A percentile compares a stretch with the other conserved stretches of the same genome.
Conservation (phyloP, 2,113 vertebrate genomes). For the Taxidea taxus region DNA sequence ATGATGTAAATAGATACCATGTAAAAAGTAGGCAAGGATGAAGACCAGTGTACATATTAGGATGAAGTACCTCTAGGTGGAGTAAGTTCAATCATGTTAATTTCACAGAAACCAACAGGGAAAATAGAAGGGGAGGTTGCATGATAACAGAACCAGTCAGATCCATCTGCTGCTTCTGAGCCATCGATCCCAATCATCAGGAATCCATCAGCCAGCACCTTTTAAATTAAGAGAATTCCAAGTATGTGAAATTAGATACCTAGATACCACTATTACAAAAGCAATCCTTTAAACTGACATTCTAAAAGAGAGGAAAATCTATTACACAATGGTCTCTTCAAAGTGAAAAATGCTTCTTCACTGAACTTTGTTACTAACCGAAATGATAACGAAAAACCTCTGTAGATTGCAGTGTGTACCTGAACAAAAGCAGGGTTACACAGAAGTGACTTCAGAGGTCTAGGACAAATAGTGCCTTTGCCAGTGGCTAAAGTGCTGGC, state of each 20-base stretch:
- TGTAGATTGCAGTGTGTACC: not conserved
- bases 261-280: not conserved
- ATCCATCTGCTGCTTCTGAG: constrained; percentile 98
- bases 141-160: constrained; percentile 99
- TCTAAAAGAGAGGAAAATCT: constrained; percentile 25
- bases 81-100: constrained; percentile 98
- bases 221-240: constrained; percentile 66
- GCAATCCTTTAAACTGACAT: not conserved
- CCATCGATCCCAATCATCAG: constrained; percentile 99
- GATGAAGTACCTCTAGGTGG: constrained; percentile 94
- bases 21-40: not conserved
- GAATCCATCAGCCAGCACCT: constrained; percentile 98
- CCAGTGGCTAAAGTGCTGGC: not conserved
- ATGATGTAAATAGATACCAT: not conserved
- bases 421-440: not conserved
- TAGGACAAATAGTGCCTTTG: not conserved
- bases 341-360: not conserved
- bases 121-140: constrained; percentile 97
- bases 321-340: not conserved
- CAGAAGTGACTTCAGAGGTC: not conserved
- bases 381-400: not conserved
- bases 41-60: not conserved
- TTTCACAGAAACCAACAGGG: constrained; percentile 99
- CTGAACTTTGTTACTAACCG: not conserved
- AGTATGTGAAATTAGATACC: constrained; percentile 35